A percentile compares a stretch with the other conserved stretches of the same genome.
Conservation (phyloP, 2,888 invertebrate genomes). For the Nemapogon koenigi region DNA sequence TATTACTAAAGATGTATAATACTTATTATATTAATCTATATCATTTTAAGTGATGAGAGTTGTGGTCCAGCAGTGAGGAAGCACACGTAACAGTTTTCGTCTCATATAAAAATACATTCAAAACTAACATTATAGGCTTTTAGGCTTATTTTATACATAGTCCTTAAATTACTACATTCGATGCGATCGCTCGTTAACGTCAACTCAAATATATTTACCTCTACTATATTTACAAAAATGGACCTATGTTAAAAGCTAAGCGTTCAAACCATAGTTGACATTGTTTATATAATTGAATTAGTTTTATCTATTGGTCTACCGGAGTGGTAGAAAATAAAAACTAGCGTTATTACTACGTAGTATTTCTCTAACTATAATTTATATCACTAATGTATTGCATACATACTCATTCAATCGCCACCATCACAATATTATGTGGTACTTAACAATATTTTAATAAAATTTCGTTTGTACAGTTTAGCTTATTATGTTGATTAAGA, state of each 20-base stretch:
- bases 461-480: too few relatives aligned
- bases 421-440: too few relatives aligned
- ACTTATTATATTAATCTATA: too few relatives aligned
- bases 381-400: too few relatives aligned
- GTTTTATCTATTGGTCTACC: background rate
- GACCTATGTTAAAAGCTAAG: slow-evolving; percentile 7
- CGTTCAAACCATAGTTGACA: slow-evolving; percentile 4
- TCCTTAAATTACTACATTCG: slow-evolving; percentile 6
- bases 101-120: slow-evolving; percentile 7
- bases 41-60: too few relatives aligned
- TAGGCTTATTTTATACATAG: slow-evolving; percentile 2
- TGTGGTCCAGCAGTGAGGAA: slow-evolving; percentile 8
- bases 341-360: too few relatives aligned
- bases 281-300: slow-evolving; percentile 2
- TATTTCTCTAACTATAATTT: too few relatives aligned
- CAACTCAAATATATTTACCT: slow-evolving; percentile 7
- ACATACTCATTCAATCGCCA: too few relatives aligned
- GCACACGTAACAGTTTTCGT: slow-evolving; percentile 7
- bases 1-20: too few relatives aligned
- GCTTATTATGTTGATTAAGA: too few relatives aligned
- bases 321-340: slow-evolving; percentile 3
- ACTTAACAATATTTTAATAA: too few relatives aligned
- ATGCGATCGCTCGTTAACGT: slow-evolving; percentile 6
- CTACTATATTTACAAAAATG: slow-evolving; percentile 6
- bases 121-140: slow-evolving; percentile 5